Percentiles rank a stretch among this genome's conserved stretches.
Evolutionary conservation across 2,797 vertebrate species (phyloP).

Genomic region (Helostoma temminkii): DNA sequence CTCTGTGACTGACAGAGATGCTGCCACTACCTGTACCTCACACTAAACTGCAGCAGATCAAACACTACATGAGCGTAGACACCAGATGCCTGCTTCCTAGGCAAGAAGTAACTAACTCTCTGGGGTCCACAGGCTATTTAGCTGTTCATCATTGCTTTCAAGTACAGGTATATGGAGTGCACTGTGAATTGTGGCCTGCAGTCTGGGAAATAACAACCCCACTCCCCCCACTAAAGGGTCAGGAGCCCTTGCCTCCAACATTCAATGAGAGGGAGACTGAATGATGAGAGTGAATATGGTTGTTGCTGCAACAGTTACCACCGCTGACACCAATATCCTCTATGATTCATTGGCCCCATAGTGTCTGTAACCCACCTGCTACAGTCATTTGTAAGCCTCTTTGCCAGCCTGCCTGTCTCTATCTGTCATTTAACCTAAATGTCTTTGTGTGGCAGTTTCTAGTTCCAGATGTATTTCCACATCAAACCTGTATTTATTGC

Average conservation of each 20-base stretch:
- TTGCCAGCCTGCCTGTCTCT: slow-evolving; percentile 21
- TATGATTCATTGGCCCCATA: slow-evolving; percentile 34
- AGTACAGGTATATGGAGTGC: neutral
- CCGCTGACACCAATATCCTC: slow-evolving; percentile 46
- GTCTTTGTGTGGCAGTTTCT: neutral
- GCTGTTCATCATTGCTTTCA: slow-evolving; percentile 27
- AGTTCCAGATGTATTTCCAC: neutral
- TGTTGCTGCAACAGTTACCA: slow-evolving; percentile 34
- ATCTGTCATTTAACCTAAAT: slow-evolving; percentile 20
- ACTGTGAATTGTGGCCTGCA: slow-evolving; percentile 7
- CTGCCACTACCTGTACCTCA: slow-evolving; percentile 31
- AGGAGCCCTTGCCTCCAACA: slow-evolving; percentile 29
- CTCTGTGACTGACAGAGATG: slow-evolving; percentile 25
- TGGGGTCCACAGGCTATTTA: slow-evolving; percentile 23
- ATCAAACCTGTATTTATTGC: neutral
- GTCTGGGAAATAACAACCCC: neutral
- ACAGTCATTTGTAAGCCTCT: slow-evolving; percentile 11
- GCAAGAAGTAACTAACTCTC: slow-evolving; percentile 5
- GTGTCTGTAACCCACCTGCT: slow-evolving; percentile 31
- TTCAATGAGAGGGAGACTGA: slow-evolving; percentile 54
- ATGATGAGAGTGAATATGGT: slow-evolving; percentile 27
- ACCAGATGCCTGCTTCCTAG: slow-evolving; percentile 22
- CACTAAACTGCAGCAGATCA: slow-evolving; percentile 9
- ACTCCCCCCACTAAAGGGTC: slow-evolving; percentile 23
- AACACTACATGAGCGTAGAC: slow-evolving; percentile 49